phyloP scores from a whole-genome alignment of 1,140 invertebrate genomes.

The Monomorium pharaonis region DNA sequence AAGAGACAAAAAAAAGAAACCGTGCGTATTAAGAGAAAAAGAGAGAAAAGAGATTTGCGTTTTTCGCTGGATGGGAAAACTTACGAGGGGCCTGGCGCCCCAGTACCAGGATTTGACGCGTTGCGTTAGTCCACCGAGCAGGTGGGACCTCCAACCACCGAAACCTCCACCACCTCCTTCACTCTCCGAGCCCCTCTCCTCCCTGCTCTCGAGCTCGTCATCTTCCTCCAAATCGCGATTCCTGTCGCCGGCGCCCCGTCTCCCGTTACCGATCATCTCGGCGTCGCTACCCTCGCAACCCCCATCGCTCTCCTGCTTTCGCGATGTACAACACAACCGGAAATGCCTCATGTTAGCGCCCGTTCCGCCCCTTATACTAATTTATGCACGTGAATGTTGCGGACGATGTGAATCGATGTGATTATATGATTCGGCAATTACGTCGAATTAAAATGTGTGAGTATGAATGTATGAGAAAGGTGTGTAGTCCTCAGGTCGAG shows the following conservation, averaged over 20 bases:
- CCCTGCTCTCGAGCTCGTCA: slow-evolving; percentile 84
- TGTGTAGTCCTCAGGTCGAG: background rate
- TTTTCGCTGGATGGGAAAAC: slow-evolving; percentile 84
- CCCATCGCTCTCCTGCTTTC: slow-evolving; percentile 82
- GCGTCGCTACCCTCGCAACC: slow-evolving; percentile 85
- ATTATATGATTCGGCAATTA: background rate
- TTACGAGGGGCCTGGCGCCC: slow-evolving; percentile 96
- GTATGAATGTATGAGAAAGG: background rate
- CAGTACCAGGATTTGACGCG: slow-evolving; percentile 98
- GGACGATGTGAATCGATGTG: slow-evolving; percentile 15
- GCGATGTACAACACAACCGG: slow-evolving; percentile 74
- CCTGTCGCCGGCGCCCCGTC: slow-evolving; percentile 81
- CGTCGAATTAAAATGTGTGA: background rate
- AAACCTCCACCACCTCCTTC: slow-evolving; percentile 91
- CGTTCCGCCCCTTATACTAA: background rate
- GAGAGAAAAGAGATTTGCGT: slow-evolving; percentile 20
- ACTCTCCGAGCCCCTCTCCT: slow-evolving; percentile 84
- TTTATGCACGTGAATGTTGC: slow-evolving; percentile 13
- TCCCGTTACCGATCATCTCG: slow-evolving; percentile 85
- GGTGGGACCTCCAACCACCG: slow-evolving; percentile 94
- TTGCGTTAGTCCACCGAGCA: slow-evolving; percentile 95
- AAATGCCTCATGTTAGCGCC: slow-evolving; percentile 71
- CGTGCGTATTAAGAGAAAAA: slow-evolving; percentile 37
- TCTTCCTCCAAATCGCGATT: slow-evolving; percentile 84
- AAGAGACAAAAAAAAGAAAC: background rate